These are phyloP conservation scores for Dendrolimus houi DNA, from an alignment of 2,888 invertebrate genomes.

Conservation along the genomic window DNA sequence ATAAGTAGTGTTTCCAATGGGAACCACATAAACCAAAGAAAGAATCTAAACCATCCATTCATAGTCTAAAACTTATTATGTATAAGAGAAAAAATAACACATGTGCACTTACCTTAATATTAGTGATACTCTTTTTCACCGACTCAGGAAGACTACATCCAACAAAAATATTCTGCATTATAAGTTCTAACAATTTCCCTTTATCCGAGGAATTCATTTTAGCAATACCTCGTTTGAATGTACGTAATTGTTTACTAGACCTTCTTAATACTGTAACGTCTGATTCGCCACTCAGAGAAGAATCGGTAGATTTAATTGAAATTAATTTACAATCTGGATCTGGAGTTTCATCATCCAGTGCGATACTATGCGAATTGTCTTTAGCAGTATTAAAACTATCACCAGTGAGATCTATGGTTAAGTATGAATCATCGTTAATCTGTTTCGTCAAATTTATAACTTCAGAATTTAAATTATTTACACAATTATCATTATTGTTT, in stretches of 20 bases:
- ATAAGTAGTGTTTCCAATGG: too few species aligned
- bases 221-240: conserved; percentile 42
- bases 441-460: conserved; percentile 34
- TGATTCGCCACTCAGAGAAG: conserved; percentile 46
- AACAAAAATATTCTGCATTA: conserved; percentile 49
- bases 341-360: background rate
- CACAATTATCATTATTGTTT: conserved; percentile 14
- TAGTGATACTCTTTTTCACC: conserved; percentile 17
- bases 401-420: conserved; percentile 56
- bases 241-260: conserved; percentile 25
- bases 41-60: too few species aligned
- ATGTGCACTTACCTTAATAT: conserved; percentile 26
- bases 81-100: too few species aligned
- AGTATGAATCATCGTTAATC: conserved; percentile 42
- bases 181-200: conserved; percentile 40
- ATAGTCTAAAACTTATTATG: too few species aligned
- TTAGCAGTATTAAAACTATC: conserved; percentile 12
- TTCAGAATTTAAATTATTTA: conserved; percentile 21
- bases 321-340: background rate
- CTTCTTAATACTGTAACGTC: conserved; percentile 44
- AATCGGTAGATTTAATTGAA: background rate
- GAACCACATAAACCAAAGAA: too few species aligned
- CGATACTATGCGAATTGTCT: background rate
- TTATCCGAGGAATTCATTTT: conserved; percentile 42
- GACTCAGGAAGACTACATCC: conserved; percentile 34